Evolutionary conservation across 2,113 vertebrate species (phyloP), one percentile per base, ranked within the genome.

Genomic region (Phrynosoma blainvillii): DNA sequence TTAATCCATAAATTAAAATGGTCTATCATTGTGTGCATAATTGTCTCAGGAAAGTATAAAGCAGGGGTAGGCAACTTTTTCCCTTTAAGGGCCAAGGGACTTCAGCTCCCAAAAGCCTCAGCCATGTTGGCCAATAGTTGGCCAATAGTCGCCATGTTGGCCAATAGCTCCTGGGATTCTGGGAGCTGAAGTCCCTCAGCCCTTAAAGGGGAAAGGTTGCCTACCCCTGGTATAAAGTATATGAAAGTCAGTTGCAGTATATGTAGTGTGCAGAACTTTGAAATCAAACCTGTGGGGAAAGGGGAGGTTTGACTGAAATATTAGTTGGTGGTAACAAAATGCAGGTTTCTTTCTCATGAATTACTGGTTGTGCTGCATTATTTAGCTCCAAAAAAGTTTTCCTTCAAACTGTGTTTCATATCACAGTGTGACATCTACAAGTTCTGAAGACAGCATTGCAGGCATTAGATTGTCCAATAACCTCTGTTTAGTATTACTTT

Each of bases 231-330:
- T n/a, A n/a, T 92, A 12, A 88, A 47, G 70, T 85, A 84, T 93
- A 81, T 88, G 90, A 88, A 85, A 89, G 89, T 96, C 92, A 94
- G 84, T 89, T 96, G 90, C 18, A 40, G 8, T 85, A 18, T 86
- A 59, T 84, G 93, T 93, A 87, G 40, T 89, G 81, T 87, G 93
- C 56, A 78, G 86, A 89, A 79, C 66, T 93, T 84, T 66, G 85
- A 79, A 88, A 90, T 93, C 91, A 89, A 82, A 88, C 92, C 92
- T 91, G 12, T 65, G n/a, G 25, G n/a, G 86, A 91, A 91, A 90
- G 68, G 47, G 52, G 62, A 80, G 18, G 2, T 90, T 90, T 66
- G 82, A 89, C 40, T 32, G 88, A 82, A 88, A 68, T 85, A 92
- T 47, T 73, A 94, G 4, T 88, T 65, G 88, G n/a, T 70, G 89